These are phyloP conservation scores for Acinonyx jubatus DNA, from an alignment of 2,113 vertebrate species.

Conservation along the genomic window DNA sequence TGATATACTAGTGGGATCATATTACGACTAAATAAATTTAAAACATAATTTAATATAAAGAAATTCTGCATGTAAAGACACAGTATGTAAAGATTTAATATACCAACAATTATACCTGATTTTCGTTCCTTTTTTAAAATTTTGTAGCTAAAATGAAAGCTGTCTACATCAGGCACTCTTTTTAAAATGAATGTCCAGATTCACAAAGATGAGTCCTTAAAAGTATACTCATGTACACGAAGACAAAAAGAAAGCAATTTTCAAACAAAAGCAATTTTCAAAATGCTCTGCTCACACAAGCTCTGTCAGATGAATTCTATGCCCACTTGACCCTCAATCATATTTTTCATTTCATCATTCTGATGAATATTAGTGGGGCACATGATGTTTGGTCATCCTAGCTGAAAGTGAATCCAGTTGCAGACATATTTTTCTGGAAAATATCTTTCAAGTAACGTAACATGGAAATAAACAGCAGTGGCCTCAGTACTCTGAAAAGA, in stretches of 20 bases:
- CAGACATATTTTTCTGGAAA: constrained; percentile 51
- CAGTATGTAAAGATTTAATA: not conserved
- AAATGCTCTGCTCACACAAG: constrained; percentile 46
- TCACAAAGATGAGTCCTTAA: constrained; percentile 42
- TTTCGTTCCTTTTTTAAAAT: not conserved
- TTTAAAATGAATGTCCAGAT: constrained; percentile 41
- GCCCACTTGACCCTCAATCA: constrained; percentile 55
- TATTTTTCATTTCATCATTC: constrained; percentile 58
- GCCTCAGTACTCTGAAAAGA: constrained; percentile 58
- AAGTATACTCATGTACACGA: constrained; percentile 49
- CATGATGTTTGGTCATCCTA: constrained; percentile 11
- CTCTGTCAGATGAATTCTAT: constrained; percentile 25
- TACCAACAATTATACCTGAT: not conserved
- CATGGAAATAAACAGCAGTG: constrained; percentile 36
- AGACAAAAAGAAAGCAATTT: constrained; percentile 66
- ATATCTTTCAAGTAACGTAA: constrained; percentile 28
- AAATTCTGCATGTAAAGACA: not conserved
- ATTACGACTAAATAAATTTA: not conserved
- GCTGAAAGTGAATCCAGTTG: constrained; percentile 54
- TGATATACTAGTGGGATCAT: not conserved
- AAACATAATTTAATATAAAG: not conserved
- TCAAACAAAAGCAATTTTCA: constrained; percentile 73
- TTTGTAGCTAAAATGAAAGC: constrained; percentile 6
- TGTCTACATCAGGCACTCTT: not conserved
- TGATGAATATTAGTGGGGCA: not conserved